Evolutionary conservation across 2,888 invertebrate genomes (phyloP), one percentile per base, ranked within the genome.

Genomic region (Drosophila pseudotalamancana): DNA sequence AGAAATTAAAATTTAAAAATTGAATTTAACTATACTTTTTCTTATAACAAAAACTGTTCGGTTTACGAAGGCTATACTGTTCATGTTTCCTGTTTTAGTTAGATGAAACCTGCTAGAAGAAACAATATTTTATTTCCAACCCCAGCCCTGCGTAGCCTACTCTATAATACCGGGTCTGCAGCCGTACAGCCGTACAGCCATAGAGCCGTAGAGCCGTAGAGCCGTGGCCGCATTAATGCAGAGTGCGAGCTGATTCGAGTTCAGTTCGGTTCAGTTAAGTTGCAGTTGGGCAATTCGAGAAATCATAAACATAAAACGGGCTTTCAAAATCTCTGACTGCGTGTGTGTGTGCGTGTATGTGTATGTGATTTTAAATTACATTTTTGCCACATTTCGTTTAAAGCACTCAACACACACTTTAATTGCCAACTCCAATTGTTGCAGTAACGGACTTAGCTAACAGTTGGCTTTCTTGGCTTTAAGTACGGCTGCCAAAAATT

Each of bases 311-410:
- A 75, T 81, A 77, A 84, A 82, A 66, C 64, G 64, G 72, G 85
- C 82, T 87, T 84, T 81, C 81, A 86, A 81, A 81, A 81, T 63
- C 14, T 68, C 27, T 63, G 31, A 34, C 12, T 51, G 4, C 27
- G n/a, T 29, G 27, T 37, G 46, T 25, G 11, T 37, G 25, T 34
- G 25, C 32, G 48, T 39, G 46, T 59, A 39, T 34, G 21, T 40
- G 21, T 61, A 8, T 82, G 46, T 61, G 54, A 55, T 39, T 75
- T 70, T 64, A 73, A 83, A 86, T 73, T 83, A 83, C 71, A 81
- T 68, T 81, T 81, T 79, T 81, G 80, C 80, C 84, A 86, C 77
- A 70, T 82, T 85, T 83, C 70, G 84, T 57, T 73, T 42, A 61
- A 74, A 39, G 66, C 60, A 70, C 75, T 70, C 71, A 74, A 72